Evolutionary conservation across 2,888 invertebrate genomes (phyloP).

Genomic region (Zootermopsis nevadensis): DNA sequence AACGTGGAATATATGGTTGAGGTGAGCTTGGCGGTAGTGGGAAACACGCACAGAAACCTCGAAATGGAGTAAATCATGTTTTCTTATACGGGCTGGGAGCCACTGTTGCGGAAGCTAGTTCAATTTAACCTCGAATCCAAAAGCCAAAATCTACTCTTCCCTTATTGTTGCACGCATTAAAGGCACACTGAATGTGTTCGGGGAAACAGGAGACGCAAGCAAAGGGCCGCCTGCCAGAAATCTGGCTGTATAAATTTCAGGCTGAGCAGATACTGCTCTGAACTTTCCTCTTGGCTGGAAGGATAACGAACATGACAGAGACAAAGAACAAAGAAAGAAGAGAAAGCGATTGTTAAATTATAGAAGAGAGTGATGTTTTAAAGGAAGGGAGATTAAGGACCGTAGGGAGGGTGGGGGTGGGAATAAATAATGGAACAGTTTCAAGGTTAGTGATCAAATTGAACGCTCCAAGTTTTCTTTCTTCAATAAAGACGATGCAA

Average conservation of each 20-base stretch:
- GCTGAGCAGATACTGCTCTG: not conserved
- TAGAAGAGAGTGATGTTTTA: not conserved
- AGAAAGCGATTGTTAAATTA: not conserved
- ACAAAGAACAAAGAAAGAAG: not conserved
- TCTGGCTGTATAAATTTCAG: slow-evolving; percentile 1
- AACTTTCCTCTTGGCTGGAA: not conserved
- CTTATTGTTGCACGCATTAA: not conserved
- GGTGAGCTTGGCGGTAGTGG: not conserved
- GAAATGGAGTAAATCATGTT: not conserved
- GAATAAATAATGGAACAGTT: slow-evolving; percentile 17
- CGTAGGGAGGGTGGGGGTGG: not conserved
- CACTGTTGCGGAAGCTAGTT: not conserved
- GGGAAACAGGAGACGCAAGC: too few relatives aligned
- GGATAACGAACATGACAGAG: not conserved
- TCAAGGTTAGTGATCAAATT: not conserved
- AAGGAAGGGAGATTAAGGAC: not conserved
- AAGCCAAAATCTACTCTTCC: not conserved
- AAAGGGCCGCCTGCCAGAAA: not conserved
- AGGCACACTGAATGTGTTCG: not conserved
- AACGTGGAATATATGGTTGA: not conserved
- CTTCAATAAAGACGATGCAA: not conserved
- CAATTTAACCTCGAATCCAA: slow-evolving; percentile 6
- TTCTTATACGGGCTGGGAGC: not conserved
- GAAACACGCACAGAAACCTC: not conserved
- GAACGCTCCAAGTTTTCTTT: not conserved